Evolutionary conservation across 2,113 vertebrate species (phyloP).

Genomic region (Microcebus lehilahytsara): DNA sequence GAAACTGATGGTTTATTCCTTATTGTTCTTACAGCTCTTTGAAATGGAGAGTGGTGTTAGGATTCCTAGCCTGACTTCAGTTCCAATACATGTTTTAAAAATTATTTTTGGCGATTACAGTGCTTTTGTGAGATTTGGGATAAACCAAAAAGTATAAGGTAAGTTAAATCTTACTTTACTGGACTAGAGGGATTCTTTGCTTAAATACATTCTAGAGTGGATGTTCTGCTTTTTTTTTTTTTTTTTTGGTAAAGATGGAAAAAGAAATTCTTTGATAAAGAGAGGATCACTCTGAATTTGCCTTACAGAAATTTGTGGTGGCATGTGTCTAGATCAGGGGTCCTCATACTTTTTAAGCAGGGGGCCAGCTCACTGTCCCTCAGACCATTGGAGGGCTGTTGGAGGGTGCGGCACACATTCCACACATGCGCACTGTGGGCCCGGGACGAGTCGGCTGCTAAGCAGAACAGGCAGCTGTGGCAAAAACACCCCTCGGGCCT

Average conservation of each 20-base stretch:
- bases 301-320: neutral
- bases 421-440: too few relatives aligned
- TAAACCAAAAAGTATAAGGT: neutral
- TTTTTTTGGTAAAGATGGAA: neutral
- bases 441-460: too few relatives aligned
- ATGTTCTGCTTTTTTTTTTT: neutral
- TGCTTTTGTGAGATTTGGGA: slow-evolving; percentile 22
- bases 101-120: neutral
- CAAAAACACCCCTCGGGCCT: too few relatives aligned
- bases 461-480: too few relatives aligned
- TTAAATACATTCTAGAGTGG: slow-evolving; percentile 12
- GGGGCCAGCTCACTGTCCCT: too few relatives aligned
- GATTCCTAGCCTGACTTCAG: neutral
- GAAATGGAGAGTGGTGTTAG: neutral
- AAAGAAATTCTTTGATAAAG: neutral
- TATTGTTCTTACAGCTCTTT: neutral
- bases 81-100: neutral
- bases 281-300: neutral
- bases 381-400: too few relatives aligned
- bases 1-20: neutral
- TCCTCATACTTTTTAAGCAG: too few relatives aligned
- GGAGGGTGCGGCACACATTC: too few relatives aligned
- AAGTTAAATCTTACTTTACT: slow-evolving; percentile 54
- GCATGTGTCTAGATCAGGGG: neutral
- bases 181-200: neutral